A percentile compares a stretch with the other conserved stretches of the same genome.
Conservation (phyloP, 1,140 invertebrate species). For the Drosophila teissieri region DNA sequence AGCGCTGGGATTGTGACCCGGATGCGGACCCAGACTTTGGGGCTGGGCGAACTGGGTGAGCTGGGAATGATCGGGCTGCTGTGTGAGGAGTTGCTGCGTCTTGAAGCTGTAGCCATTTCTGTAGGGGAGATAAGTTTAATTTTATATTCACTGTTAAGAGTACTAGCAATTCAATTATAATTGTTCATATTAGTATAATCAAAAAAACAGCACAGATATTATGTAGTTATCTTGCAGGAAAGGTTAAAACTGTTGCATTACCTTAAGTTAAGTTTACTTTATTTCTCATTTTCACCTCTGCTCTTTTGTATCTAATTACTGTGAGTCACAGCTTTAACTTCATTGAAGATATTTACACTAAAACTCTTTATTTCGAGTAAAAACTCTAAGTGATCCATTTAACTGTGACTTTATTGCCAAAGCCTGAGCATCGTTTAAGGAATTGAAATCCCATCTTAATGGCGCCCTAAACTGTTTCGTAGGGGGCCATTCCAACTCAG, state of each 20-base stretch:
- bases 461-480: slow-evolving; percentile 40
- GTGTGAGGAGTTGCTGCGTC: slow-evolving; percentile 54
- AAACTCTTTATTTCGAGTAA: slow-evolving; percentile 2
- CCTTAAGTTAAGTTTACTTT: neutral
- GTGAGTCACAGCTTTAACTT: slow-evolving; percentile 1
- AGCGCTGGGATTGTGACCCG: slow-evolving; percentile 5
- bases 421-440: slow-evolving; percentile 34
- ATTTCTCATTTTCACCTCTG: neutral
- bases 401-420: slow-evolving; percentile 14
- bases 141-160: neutral
- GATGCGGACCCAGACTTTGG: slow-evolving; percentile 11
- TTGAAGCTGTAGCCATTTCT: slow-evolving; percentile 79
- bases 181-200: no score
- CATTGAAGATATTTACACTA: neutral
- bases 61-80: slow-evolving; percentile 37
- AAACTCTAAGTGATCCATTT: slow-evolving; percentile 20
- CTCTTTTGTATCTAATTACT: neutral
- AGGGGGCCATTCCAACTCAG: neutral
- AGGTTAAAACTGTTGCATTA: no score
- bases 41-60: slow-evolving; percentile 21
- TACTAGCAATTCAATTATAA: no score
- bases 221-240: no score
- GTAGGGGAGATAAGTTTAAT: neutral
- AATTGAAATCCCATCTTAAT: slow-evolving; percentile 47
- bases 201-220: no score